Evolutionary conservation across 2,797 vertebrate species (phyloP).

Genomic region (Tadarida brasiliensis): DNA sequence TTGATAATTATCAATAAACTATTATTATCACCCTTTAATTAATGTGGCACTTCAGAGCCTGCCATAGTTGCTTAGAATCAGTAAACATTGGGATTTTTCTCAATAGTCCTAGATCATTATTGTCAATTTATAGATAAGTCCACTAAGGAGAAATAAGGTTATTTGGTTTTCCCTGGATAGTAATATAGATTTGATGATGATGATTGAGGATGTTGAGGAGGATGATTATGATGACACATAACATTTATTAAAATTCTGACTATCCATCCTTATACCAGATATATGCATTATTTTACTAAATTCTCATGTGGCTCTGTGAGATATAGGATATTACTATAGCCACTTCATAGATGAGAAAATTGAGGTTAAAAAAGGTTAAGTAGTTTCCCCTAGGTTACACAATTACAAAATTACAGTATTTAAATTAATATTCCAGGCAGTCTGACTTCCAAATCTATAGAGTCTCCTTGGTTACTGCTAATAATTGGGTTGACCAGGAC

Average conservation of each 20-base stretch:
- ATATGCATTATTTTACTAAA: conserved; percentile 26
- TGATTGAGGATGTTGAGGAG: not conserved
- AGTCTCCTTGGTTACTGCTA: not conserved
- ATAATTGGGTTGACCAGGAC: not conserved
- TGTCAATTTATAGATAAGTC: conserved; percentile 8
- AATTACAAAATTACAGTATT: not conserved
- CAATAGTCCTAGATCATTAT: not conserved
- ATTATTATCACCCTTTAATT: conserved; percentile 1
- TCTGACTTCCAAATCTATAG: not conserved
- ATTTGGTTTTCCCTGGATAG: conserved; percentile 11
- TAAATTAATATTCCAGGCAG: conserved; percentile 36
- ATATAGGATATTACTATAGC: not conserved
- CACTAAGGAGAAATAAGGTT: conserved; percentile 18
- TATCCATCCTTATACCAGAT: not conserved
- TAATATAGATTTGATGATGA: not conserved
- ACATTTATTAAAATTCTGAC: conserved; percentile 41
- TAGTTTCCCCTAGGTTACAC: not conserved
- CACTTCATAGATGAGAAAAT: conserved; percentile 50
- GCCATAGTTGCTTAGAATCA: not conserved
- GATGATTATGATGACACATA: not conserved
- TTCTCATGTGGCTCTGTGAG: not conserved
- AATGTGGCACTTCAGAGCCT: conserved; percentile 6
- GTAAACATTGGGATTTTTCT: not conserved
- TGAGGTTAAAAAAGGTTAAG: not conserved
- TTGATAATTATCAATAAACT: not conserved